These are phyloP conservation scores for Isoperla grammatica DNA, from an alignment of 2,888 invertebrate species.

Conservation along the genomic window DNA sequence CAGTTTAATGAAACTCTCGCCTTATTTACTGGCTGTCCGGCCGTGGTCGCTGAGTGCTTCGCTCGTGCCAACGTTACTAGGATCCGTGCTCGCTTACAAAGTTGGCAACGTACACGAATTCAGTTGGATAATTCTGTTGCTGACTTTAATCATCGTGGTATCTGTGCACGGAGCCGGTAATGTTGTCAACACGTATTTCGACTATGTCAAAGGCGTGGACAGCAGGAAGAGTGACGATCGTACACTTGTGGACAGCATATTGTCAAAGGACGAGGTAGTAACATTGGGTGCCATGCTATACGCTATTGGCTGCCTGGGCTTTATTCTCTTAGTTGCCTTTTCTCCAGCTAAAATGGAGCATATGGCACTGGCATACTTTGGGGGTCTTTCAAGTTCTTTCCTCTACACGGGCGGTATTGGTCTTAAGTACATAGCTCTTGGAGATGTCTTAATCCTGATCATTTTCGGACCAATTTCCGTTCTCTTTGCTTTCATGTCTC, in stretches of 20 bases:
- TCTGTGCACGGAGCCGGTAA: constrained; percentile 96
- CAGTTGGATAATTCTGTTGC: constrained; percentile 69
- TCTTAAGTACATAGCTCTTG: constrained; percentile 90
- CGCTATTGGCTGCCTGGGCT: constrained; percentile 77
- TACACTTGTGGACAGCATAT: constrained; percentile 88
- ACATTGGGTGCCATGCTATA: constrained; percentile 86
- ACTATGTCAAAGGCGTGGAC: constrained; percentile 91
- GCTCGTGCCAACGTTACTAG: constrained; percentile 82
- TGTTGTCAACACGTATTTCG: constrained; percentile 94
- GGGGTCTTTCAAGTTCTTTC: constrained; percentile 90
- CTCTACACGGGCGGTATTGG: constrained; percentile 96
- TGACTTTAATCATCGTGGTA: constrained; percentile 80
- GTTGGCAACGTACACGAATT: constrained; percentile 58
- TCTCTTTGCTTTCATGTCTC: constrained; percentile 87
- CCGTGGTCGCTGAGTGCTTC: constrained; percentile 95
- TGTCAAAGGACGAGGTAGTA: constrained; percentile 77
- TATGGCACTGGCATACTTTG: constrained; percentile 89
- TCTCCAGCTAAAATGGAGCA: constrained; percentile 94
- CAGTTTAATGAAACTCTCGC: constrained; percentile 79
- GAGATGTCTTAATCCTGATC: constrained; percentile 85
- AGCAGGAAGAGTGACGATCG: constrained; percentile 89
- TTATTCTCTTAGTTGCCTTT: constrained; percentile 65
- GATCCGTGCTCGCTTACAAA: constrained; percentile 84
- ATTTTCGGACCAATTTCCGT: constrained; percentile 94
- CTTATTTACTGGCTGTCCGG: constrained; percentile 80